phyloP scores from a whole-genome alignment of 2,888 invertebrate species.

The Eueremaeus valkanovi region DNA sequence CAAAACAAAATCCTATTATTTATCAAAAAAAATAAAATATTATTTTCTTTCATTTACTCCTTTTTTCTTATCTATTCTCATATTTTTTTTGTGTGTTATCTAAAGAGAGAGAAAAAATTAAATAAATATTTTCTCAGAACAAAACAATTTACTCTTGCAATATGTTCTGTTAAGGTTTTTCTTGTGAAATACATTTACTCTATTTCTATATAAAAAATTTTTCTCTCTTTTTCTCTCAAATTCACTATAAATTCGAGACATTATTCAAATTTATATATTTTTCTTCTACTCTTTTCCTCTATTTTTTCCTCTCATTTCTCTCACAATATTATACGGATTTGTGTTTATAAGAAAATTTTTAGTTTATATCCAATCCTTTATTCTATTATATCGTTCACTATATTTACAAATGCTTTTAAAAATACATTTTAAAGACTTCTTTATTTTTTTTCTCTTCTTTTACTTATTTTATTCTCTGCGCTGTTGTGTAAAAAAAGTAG shows the following conservation, averaged over 20 bases:
- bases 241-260: background rate
- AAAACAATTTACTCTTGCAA: no score
- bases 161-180: no score
- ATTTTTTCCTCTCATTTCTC: background rate
- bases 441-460: background rate
- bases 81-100: no score
- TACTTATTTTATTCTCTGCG: background rate
- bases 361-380: background rate
- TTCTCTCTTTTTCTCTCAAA: background rate
- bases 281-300: no score
- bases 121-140: no score
- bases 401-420: slow-evolving; percentile 1
- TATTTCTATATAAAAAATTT: background rate
- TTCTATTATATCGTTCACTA: background rate
- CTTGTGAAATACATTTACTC: background rate
- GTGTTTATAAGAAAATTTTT: background rate
- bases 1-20: no score
- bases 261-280: slow-evolving; percentile 15
- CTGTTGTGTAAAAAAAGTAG: background rate
- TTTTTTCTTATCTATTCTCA: no score
- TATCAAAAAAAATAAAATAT: no score
- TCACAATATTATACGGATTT: slow-evolving; percentile 5
- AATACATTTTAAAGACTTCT: background rate
- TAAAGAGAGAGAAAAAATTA: no score
- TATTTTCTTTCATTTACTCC: no score